Base-by-base conservation (phyloP, 2,797 vertebrate species). In the Trachops cirrhosus region DNA sequence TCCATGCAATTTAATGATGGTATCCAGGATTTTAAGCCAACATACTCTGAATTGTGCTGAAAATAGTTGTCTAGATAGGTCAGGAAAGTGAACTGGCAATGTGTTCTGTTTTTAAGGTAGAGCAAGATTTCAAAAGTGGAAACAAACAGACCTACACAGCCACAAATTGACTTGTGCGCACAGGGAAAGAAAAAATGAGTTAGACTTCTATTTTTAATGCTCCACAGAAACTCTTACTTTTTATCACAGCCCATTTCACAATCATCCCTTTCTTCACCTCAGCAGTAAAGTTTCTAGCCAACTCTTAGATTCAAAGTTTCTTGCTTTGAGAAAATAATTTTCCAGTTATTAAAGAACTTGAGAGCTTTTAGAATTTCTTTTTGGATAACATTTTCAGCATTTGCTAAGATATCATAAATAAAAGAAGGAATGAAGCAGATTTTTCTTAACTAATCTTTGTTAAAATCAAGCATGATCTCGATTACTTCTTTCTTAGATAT, bases 281-380 rank as follows among this genome's bases (percentile, higher is more conserved):
- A 94, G 41, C 52, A 67, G 11, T 62, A 54, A 57, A 7, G 16
- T 92, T 96, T 78, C 71, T 52, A 84, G 12, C 26, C 57, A 80
- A 34, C 16, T 77, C 64, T 67, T 77, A 82, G 86, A 37, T 82
- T 75, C 52, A 48, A 80, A 71, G 52, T 46, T 80, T 89, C 87
- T 84, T 82, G 50, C 32, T 94, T 93, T 44, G 21, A 12, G 11
- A 50, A 92, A 83, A 52, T 37, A 86, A 82, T 89, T 95, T 96
- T 95, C 22, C 24, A 82, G 32, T 85, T 93, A 89, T 68, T 74
- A 88, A 83, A 74, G 59, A 88, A n/a, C 24, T 54, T 73, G 48
- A 54, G 26, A 75, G 18, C n/a, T 83, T 92, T 41, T n/a, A 74
- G 48, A 48, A 91, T 93, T 46, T 84, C 34, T n/a, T 71, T 94